Percentiles rank a stretch among this genome's conserved stretches.
Evolutionary conservation across 2,797 vertebrate genomes (phyloP).

Genomic region (Brotula barbata): DNA sequence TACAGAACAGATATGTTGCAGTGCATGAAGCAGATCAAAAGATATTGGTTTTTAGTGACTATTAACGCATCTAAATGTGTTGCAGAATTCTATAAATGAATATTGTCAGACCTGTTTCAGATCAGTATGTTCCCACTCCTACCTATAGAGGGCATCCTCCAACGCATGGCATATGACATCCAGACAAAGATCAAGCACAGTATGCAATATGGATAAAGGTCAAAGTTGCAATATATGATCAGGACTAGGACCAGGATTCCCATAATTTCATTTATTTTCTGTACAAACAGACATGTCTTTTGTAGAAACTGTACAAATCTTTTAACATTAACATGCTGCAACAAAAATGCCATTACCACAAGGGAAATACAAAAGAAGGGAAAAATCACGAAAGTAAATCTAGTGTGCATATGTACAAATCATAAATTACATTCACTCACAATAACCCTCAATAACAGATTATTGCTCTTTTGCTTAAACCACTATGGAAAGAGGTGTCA

Average conservation of each 20-base stretch:
- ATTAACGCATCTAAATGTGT: too few relatives aligned
- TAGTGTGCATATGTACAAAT: constrained; percentile 75
- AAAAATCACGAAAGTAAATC: constrained; percentile 45
- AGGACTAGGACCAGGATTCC: constrained; percentile 20
- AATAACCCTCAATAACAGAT: constrained; percentile 16
- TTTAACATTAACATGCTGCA: constrained; percentile 58
- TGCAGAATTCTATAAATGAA: too few relatives aligned
- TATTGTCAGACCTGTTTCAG: too few relatives aligned
- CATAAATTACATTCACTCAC: constrained; percentile 67
- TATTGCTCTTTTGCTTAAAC: constrained; percentile 7
- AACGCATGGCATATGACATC: too few relatives aligned
- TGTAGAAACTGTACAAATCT: constrained; percentile 80
- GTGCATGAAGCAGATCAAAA: too few relatives aligned
- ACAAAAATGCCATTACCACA: constrained; percentile 44
- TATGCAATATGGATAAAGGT: too few relatives aligned
- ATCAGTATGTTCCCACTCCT: too few relatives aligned
- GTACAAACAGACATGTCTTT: constrained; percentile 70
- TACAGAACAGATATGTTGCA: too few relatives aligned
- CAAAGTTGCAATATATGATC: background rate
- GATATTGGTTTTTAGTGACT: too few relatives aligned
- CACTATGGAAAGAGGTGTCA: constrained; percentile 21
- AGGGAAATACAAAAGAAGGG: constrained; percentile 38
- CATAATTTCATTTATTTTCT: constrained; percentile 69
- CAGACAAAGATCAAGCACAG: too few relatives aligned
- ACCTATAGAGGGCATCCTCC: too few relatives aligned